Evolutionary conservation across 2,113 vertebrate genomes (phyloP).

Genomic region (Megalops atlanticus): DNA sequence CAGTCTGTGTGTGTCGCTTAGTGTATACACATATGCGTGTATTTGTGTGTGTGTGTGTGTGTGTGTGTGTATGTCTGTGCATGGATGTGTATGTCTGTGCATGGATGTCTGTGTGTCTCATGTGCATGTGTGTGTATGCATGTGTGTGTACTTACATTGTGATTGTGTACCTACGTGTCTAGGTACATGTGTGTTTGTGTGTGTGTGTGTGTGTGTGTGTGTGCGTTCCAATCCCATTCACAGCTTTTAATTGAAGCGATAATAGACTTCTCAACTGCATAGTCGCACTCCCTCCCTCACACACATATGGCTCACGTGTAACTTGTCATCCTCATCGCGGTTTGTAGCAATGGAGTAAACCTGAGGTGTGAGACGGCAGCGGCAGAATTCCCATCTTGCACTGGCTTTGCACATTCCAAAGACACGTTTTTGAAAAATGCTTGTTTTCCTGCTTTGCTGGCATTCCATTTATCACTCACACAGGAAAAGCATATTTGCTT

Average conservation of each 20-base stretch:
- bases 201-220: background rate
- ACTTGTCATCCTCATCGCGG: background rate
- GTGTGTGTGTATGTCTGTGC: background rate
- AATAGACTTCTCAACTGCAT: background rate
- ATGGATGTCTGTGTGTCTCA: too few species aligned
- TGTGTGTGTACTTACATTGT: too few species aligned
- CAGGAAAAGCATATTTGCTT: background rate
- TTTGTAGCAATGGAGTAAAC: background rate
- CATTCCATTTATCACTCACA: background rate
- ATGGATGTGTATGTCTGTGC: background rate
- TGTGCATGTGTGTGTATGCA: too few species aligned
- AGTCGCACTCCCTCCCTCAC: slow-evolving; percentile 9
- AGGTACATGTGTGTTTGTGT: background rate
- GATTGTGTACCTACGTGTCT: too few species aligned
- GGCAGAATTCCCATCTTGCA: background rate
- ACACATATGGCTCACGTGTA: slow-evolving; percentile 14
- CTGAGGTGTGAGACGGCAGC: slow-evolving; percentile 2
- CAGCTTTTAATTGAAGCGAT: slow-evolving; percentile 22
- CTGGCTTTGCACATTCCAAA: slow-evolving; percentile 20
- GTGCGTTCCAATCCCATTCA: background rate
- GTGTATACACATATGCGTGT: too few species aligned
- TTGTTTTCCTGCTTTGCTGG: background rate
- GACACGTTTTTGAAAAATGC: background rate
- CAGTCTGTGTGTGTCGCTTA: background rate
- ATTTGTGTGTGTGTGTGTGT: background rate